These are phyloP conservation scores for Plusia festucae DNA, from an alignment of 2,888 invertebrate genomes.

Conservation along the genomic window DNA sequence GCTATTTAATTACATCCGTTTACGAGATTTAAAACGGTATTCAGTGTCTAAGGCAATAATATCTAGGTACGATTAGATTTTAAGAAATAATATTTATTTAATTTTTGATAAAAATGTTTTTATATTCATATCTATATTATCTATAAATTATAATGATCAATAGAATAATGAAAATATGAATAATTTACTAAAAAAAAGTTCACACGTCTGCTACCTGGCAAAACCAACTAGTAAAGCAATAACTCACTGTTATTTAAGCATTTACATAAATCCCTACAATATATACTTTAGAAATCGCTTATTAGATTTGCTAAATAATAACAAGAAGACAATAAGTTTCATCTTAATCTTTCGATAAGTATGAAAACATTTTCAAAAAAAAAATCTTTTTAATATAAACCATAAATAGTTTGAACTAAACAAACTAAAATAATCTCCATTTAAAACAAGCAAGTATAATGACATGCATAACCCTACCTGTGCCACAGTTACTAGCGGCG, in stretches of 20 bases:
- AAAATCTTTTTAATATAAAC: background rate
- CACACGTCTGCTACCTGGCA: slow-evolving; percentile 1
- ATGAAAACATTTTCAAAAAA: background rate
- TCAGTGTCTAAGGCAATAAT: background rate
- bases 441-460: slow-evolving; percentile 49
- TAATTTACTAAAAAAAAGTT: slow-evolving; percentile 13
- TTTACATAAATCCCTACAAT: background rate
- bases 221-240: background rate
- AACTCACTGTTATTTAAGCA: background rate
- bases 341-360: too few relatives aligned
- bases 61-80: background rate
- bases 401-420: background rate
- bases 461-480: slow-evolving; percentile 71
- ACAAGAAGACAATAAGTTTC: too few relatives aligned
- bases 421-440: slow-evolving; percentile 35
- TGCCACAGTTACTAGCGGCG: slow-evolving; percentile 68
- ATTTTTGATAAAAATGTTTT: background rate
- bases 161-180: slow-evolving; percentile 12
- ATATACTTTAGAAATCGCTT: background rate
- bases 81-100: background rate
- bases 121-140: background rate
- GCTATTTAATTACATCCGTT: slow-evolving; percentile 29
- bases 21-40: slow-evolving; percentile 34
- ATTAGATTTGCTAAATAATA: background rate
- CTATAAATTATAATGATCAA: slow-evolving; percentile 9